Percentiles rank a stretch among this genome's conserved stretches.
These are phyloP conservation scores for Ceratoteleas bidentatus DNA, from an alignment of 1,140 invertebrate genomes.

Conservation along the genomic window DNA sequence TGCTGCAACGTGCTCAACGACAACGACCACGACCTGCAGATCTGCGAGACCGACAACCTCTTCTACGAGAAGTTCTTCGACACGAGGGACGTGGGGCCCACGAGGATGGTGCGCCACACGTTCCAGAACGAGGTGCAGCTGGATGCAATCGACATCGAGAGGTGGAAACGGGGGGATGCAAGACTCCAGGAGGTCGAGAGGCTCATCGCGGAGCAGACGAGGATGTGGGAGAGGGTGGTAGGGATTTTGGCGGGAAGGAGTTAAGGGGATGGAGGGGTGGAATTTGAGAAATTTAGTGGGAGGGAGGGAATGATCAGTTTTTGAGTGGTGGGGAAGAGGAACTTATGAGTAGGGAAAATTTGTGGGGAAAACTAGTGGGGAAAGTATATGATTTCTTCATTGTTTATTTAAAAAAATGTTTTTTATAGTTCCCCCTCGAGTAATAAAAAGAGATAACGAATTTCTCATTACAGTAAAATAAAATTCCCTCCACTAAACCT, in stretches of 20 bases:
- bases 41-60: slow-evolving; percentile 49
- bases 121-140: slow-evolving; percentile 61
- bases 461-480: no score
- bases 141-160: slow-evolving; percentile 47
- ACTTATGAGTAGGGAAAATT: no score
- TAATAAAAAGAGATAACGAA: no score
- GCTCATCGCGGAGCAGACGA: slow-evolving; percentile 34
- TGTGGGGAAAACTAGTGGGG: no score
- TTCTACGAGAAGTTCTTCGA: slow-evolving; percentile 60
- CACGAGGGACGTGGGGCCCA: slow-evolving; percentile 21
- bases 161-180: slow-evolving; percentile 40
- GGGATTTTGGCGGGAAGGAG: not conserved
- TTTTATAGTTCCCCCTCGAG: no score
- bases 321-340: no score
- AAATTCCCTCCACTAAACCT: no score
- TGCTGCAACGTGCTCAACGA: slow-evolving; percentile 62
- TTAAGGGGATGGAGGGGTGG: not conserved
- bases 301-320: no score
- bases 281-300: not conserved
- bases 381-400: no score
- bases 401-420: no score
- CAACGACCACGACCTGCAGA: slow-evolving; percentile 58
- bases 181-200: slow-evolving; percentile 36
- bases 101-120: slow-evolving; percentile 49
- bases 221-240: slow-evolving; percentile 38